Percentiles rank a stretch among this genome's conserved stretches.
Conservation (phyloP, 92 coral and sea anemone genomes). For the Heteractis magnifica region DNA sequence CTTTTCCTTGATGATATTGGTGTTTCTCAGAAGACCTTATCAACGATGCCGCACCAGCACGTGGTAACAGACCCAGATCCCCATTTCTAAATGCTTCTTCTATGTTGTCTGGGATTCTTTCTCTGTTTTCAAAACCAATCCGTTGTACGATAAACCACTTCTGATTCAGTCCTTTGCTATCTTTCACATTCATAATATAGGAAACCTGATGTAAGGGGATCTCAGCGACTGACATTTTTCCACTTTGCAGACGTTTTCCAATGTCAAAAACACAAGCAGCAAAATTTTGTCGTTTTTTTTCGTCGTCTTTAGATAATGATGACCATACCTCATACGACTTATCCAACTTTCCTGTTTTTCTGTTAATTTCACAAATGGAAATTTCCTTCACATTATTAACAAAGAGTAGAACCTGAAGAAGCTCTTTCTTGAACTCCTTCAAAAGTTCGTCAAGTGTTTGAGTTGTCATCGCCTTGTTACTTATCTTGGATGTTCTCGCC, state of each 20-base stretch:
- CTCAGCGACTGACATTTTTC: slow-evolving; percentile 23
- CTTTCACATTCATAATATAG: slow-evolving; percentile 59
- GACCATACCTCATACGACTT: slow-evolving; percentile 48
- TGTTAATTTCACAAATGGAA: slow-evolving; percentile 27
- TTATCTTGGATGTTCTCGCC: slow-evolving; percentile 49
- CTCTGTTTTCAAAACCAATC: slow-evolving; percentile 56
- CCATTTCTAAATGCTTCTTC: slow-evolving; percentile 35
- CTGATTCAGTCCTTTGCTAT: slow-evolving; percentile 48
- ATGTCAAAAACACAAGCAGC: slow-evolving; percentile 24
- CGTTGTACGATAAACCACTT: slow-evolving; percentile 73
- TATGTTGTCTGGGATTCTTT: background rate
- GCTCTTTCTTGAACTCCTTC: slow-evolving; percentile 48
- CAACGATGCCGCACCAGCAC: slow-evolving; percentile 79
- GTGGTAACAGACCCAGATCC: slow-evolving; percentile 41
- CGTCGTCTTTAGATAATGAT: slow-evolving; percentile 39
- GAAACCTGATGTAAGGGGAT: slow-evolving; percentile 47
- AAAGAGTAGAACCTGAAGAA: slow-evolving; percentile 54
- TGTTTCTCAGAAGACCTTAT: slow-evolving; percentile 3
- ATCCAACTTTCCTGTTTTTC: slow-evolving; percentile 23
- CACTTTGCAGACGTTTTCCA: slow-evolving; percentile 12
- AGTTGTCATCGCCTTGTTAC: slow-evolving; percentile 18
- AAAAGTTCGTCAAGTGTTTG: slow-evolving; percentile 41
- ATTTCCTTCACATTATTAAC: too few species aligned
- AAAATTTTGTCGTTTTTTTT: slow-evolving; percentile 48
- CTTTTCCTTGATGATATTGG: slow-evolving; percentile 24